Percentiles rank a stretch among this genome's conserved stretches.
Conservation (phyloP, 2,797 vertebrate species). For the Chromis chromis region DNA sequence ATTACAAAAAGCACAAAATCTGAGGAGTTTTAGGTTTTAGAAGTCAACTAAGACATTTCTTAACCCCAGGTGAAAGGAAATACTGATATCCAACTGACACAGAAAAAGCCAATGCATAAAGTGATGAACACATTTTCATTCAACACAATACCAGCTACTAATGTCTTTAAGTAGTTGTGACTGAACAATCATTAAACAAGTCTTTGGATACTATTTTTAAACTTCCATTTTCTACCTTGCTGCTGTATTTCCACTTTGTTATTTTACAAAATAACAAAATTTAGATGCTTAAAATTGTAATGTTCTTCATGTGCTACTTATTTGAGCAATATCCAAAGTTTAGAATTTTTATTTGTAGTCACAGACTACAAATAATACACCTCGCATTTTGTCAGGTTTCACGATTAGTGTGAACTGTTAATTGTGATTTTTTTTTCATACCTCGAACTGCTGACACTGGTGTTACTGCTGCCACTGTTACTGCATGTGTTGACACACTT, state of each 20-base stretch:
- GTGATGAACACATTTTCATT: background rate
- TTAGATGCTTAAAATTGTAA: background rate
- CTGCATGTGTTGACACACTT: slow-evolving; percentile 1
- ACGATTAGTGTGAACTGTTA: background rate
- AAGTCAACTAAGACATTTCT: slow-evolving; percentile 10
- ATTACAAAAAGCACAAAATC: background rate
- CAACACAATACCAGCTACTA: background rate
- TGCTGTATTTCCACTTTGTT: background rate
- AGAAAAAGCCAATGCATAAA: background rate
- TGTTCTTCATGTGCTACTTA: background rate
- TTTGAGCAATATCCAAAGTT: background rate
- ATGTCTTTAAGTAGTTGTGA: background rate
- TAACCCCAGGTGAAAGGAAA: slow-evolving; percentile 11
- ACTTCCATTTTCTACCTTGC: too few species aligned
- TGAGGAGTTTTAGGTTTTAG: background rate
- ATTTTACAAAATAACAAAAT: background rate
- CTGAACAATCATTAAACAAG: background rate
- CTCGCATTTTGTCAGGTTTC: background rate
- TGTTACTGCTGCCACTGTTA: background rate
- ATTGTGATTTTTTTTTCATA: background rate
- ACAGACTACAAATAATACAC: background rate
- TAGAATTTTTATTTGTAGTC: background rate
- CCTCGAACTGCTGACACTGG: background rate
- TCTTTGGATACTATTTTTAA: background rate
- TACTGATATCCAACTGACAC: background rate